Base-by-base conservation (phyloP, 2,797 vertebrate genomes). In the Forpus xanthops region DNA sequence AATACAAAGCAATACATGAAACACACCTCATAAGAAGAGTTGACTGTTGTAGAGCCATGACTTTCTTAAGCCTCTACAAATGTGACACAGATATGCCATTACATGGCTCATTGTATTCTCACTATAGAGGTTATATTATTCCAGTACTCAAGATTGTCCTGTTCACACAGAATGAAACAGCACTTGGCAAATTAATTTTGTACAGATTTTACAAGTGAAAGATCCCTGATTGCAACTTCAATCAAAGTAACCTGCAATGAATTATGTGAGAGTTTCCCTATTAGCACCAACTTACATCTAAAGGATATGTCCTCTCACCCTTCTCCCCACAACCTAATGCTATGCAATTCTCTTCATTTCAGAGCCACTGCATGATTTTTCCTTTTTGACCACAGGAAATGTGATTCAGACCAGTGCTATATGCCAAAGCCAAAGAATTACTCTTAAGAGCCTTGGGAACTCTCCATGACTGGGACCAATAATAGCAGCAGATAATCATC, bases 381-480 rank as follows among this genome's bases (percentile, higher is more conserved):
- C 17, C 8, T 27, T 44, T 21, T 53, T 3, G 6, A 33, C 30
- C 33, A 76, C 11, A 20, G 33, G 12, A 60, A 85, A 76, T 13
- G 10, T 13, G 45, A 89, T 0, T 11, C 20, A 60, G 12, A 30
- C 6, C 47, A 50, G 30, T 12, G 4, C 55, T 31, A 35, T 13
- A 41, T 1, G 14, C 16, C 37, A 67, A 80, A 88, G 39, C 23
- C 66, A 70, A 47, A 56, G 15, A 62, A 70, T 24, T 39, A 24
- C 74, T 17, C 28, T 0, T 0, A 58, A 47, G 10, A 25, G 14
- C 15, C n/a, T 1, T 8, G 17, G 7, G 25, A 62, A 53, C 6
- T 17, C 9, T 70, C 18, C 50, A 30, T 28, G 37, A 44, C 42
- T 18, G 28, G 27, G 19, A 78, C 23, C 31, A 15, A 27, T 8